Conservation (phyloP, 2,797 vertebrate genomes). For the Tapirus indicus region DNA sequence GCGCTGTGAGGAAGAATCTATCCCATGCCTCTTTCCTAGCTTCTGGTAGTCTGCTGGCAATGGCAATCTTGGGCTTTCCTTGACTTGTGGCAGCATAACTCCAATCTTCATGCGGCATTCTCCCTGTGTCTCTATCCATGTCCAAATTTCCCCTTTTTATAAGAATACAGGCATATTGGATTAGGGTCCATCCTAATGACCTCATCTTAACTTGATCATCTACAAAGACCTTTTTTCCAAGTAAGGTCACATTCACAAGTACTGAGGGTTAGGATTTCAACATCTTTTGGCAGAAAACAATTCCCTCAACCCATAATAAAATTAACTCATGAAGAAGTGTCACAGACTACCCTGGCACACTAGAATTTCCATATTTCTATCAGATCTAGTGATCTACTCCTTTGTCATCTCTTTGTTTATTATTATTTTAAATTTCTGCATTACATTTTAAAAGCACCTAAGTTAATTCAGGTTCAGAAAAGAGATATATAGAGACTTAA, state of each 20-base stretch:
- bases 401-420: background rate
- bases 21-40: background rate
- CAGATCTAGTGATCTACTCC: background rate
- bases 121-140: background rate
- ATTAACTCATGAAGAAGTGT: background rate
- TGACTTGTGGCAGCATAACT: background rate
- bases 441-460: background rate
- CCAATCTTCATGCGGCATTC: too few relatives aligned
- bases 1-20: background rate
- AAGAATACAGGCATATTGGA: background rate
- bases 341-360: background rate
- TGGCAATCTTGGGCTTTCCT: background rate
- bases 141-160: too few relatives aligned
- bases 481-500: background rate
- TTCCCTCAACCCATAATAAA: background rate
- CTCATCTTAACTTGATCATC: background rate
- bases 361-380: background rate
- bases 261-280: background rate
- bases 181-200: background rate
- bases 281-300: background rate
- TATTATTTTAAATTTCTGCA: background rate
- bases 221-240: background rate
- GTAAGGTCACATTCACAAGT: background rate
- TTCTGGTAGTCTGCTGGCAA: background rate
- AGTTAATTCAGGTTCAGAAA: background rate